These are phyloP conservation scores for Blastomussa wellsi DNA, from an alignment of 92 coral and sea anemone species.

Conservation along the genomic window DNA sequence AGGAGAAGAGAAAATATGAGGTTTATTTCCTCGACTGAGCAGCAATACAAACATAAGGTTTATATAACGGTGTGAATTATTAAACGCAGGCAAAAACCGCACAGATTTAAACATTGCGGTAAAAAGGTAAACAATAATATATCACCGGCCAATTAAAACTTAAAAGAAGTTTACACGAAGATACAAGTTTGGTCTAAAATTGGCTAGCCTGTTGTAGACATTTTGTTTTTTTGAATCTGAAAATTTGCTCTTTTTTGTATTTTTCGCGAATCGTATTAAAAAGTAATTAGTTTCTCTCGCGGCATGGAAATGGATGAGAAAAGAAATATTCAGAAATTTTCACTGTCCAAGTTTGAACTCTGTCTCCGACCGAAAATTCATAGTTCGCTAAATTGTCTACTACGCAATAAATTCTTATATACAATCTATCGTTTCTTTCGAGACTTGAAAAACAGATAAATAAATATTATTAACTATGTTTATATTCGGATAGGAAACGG, in stretches of 20 bases:
- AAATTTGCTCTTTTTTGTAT: neutral
- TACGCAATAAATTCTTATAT: neutral
- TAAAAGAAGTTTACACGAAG: neutral
- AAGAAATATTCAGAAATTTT: neutral
- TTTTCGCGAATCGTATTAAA: neutral
- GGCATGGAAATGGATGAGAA: neutral
- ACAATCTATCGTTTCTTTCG: no score
- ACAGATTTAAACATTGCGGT: neutral
- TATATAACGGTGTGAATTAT: neutral
- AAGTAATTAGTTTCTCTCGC: neutral
- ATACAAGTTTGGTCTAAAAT: neutral
- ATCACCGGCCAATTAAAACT: neutral
- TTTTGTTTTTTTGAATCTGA: neutral
- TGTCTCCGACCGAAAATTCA: neutral
- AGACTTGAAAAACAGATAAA: neutral
- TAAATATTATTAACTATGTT: no score
- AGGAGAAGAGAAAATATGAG: neutral
- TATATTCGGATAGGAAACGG: neutral
- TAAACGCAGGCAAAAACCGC: constrained; percentile 26
- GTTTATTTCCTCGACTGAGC: neutral
- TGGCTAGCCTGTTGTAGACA: neutral
- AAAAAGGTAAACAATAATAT: neutral
- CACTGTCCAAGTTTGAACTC: neutral
- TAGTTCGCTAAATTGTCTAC: neutral
- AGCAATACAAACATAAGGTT: neutral